These are phyloP conservation scores for Machaerirhynchus nigripectus DNA, from an alignment of 2,113 vertebrate genomes.

Conservation along the genomic window DNA sequence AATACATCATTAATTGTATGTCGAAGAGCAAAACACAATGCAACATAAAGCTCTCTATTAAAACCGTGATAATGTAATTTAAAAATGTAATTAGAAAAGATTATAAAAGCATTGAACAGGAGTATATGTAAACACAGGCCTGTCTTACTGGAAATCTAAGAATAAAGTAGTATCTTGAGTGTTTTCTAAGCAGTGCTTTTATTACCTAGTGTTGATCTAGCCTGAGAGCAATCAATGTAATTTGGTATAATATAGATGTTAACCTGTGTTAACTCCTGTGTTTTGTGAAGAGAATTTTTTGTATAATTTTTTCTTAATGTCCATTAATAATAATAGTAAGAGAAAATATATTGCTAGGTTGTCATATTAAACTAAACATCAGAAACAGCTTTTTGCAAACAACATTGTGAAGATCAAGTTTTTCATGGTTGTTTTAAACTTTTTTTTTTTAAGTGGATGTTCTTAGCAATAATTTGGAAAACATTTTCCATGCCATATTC, in stretches of 20 bases:
- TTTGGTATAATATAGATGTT: background rate
- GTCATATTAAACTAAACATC: background rate
- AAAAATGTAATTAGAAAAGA: background rate
- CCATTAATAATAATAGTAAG: background rate
- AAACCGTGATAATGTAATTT: background rate
- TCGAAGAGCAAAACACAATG: background rate
- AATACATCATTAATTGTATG: background rate
- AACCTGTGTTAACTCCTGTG: background rate
- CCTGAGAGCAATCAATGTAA: background rate
- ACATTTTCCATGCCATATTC: background rate
- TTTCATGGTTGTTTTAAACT: background rate
- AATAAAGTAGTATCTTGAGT: background rate
- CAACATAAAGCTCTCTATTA: background rate
- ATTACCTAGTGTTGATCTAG: background rate
- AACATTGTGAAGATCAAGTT: background rate
- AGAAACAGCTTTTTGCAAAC: background rate
- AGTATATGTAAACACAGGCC: background rate
- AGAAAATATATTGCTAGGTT: background rate
- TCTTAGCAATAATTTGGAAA: background rate
- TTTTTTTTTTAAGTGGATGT: background rate
- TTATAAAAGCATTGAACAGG: background rate
- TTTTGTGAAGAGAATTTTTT: background rate
- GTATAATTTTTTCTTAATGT: background rate
- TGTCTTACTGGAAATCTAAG: background rate
- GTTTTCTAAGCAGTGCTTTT: background rate